Evolutionary conservation across 2,888 invertebrate genomes (phyloP).

Genomic region (Flexamia atlantica): DNA sequence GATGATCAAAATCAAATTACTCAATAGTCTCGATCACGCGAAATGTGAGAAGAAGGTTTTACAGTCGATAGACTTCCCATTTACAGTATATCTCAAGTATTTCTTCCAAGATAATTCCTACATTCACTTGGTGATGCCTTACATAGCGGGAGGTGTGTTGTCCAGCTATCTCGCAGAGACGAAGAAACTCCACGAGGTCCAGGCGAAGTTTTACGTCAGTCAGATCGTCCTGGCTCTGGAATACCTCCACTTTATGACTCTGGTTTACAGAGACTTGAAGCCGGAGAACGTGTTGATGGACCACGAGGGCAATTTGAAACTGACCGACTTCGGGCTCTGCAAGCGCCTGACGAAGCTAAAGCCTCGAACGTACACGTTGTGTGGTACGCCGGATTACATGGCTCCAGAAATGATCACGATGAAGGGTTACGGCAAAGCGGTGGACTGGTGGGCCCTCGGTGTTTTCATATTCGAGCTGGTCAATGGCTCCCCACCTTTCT

Average conservation of each 20-base stretch:
- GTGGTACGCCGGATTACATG: slow-evolving; percentile 80
- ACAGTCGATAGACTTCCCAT: slow-evolving; percentile 92
- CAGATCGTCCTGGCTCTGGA: slow-evolving; percentile 96
- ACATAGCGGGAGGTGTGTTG: slow-evolving; percentile 92
- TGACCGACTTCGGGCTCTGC: slow-evolving; percentile 97
- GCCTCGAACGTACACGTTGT: slow-evolving; percentile 77
- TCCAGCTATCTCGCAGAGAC: slow-evolving; percentile 86
- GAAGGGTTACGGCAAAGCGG: slow-evolving; percentile 94
- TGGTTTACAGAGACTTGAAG: slow-evolving; percentile 94
- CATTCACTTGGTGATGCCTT: slow-evolving; percentile 91
- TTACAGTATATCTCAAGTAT: slow-evolving; percentile 90
- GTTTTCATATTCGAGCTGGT: slow-evolving; percentile 94
- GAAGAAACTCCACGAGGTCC: slow-evolving; percentile 78
- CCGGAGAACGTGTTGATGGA: slow-evolving; percentile 95
- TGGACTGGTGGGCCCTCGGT: slow-evolving; percentile 98
- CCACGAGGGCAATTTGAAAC: slow-evolving; percentile 84
- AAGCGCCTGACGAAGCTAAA: slow-evolving; percentile 79
- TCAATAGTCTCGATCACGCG: slow-evolving; percentile 82
- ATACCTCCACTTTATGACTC: slow-evolving; percentile 91
- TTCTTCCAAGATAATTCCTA: slow-evolving; percentile 92
- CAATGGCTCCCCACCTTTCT: slow-evolving; percentile 96
- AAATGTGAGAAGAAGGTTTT: slow-evolving; percentile 90
- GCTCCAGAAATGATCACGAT: slow-evolving; percentile 85
- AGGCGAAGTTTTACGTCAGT: slow-evolving; percentile 88
- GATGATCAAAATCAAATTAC: slow-evolving; percentile 80